Percentiles rank a stretch among this genome's conserved stretches.
These are phyloP conservation scores for Helicoverpa armigera DNA, from an alignment of 1,140 invertebrate species.

Conservation along the genomic window DNA sequence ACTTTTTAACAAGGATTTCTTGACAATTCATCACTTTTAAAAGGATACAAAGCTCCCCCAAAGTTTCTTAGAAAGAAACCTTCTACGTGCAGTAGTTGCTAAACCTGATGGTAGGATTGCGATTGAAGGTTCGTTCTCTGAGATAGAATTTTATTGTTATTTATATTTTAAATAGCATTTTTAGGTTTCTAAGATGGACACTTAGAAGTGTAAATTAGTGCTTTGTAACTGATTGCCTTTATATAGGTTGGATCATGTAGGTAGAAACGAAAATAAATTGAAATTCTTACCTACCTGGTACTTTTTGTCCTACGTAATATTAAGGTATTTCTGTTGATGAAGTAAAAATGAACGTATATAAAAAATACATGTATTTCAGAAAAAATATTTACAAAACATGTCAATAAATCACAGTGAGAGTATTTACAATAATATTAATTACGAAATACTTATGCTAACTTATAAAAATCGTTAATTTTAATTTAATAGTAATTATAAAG, in stretches of 20 bases:
- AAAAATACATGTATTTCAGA: slow-evolving; percentile 20
- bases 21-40: slow-evolving; percentile 20
- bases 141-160: neutral
- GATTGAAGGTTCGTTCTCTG: too few species aligned
- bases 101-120: too few species aligned
- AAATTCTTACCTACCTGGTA: too few species aligned
- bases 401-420: slow-evolving; percentile 38
- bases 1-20: slow-evolving; percentile 28
- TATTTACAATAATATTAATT: slow-evolving; percentile 41
- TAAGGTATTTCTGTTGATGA: neutral
- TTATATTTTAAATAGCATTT: too few species aligned
- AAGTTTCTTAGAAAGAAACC: neutral
- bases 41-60: too few species aligned
- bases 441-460: neutral
- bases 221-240: too few species aligned
- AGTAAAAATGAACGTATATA: neutral
- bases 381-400: slow-evolving; percentile 43
- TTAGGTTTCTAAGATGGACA: too few species aligned
- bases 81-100: too few species aligned
- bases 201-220: too few species aligned
- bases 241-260: too few species aligned
- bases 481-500: slow-evolving; percentile 20
- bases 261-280: too few species aligned
- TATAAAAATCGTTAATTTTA: slow-evolving; percentile 9
- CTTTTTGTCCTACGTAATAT: too few species aligned